A percentile compares a stretch with the other conserved stretches of the same genome.
These are phyloP conservation scores for Semotilus atromaculatus DNA, from an alignment of 2,797 vertebrate species.

Conservation along the genomic window DNA sequence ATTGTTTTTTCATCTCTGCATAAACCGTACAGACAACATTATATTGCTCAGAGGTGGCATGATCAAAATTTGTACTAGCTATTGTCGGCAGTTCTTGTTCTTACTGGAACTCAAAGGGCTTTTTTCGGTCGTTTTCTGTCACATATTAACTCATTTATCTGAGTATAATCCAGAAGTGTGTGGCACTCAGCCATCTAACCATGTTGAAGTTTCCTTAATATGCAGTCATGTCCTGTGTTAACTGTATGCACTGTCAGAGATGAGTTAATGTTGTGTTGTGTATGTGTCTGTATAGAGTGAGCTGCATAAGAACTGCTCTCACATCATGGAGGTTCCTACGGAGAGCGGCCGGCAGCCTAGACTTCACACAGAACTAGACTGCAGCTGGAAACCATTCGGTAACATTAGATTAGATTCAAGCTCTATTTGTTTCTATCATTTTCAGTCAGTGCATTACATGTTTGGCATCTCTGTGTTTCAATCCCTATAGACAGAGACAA, in stretches of 20 bases:
- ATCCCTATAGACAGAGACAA: constrained; percentile 83
- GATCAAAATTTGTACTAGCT: background rate
- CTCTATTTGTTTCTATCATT: background rate
- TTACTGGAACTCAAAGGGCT: background rate
- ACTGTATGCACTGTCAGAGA: background rate
- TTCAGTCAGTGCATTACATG: background rate
- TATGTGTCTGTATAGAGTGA: constrained; percentile 81
- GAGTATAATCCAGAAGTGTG: background rate
- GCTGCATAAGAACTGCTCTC: constrained; percentile 91
- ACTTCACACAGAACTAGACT: constrained; percentile 79
- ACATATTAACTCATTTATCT: background rate
- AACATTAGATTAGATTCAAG: constrained; percentile 55
- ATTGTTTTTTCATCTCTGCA: too few species aligned
- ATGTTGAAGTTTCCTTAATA: background rate
- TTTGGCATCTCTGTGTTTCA: constrained; percentile 10
- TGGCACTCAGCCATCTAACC: background rate
- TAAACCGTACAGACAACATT: background rate
- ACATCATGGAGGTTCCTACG: constrained; percentile 59
- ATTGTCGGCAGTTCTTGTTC: background rate
- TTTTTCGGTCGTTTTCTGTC: background rate
- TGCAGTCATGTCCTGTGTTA: background rate
- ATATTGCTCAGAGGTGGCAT: background rate
- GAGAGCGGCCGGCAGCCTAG: constrained; percentile 47
- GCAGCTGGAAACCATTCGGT: constrained; percentile 95
- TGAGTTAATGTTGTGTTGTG: constrained; percentile 29